phyloP scores from a whole-genome alignment of 1,140 invertebrate species.

The Sinonovacula constricta region DNA sequence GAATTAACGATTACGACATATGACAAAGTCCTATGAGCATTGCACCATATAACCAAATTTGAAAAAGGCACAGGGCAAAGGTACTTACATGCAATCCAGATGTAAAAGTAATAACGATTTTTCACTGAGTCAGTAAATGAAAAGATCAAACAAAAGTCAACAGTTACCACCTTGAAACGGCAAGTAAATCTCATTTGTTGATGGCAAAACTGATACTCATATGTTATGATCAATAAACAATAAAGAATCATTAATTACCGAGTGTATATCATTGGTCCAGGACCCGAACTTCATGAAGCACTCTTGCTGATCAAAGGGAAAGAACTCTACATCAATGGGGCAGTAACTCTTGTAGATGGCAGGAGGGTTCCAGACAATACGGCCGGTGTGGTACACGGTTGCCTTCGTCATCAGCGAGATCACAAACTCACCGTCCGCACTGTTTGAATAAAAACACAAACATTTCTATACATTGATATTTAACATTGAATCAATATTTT shows the following conservation, averaged over 20 bases:
- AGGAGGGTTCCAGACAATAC: slow-evolving; percentile 98
- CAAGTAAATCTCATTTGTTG: background rate
- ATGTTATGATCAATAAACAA: slow-evolving; percentile 48
- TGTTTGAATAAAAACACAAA: slow-evolving; percentile 63
- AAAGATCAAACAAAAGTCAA: no score
- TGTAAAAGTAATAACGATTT: no score
- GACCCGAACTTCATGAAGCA: slow-evolving; percentile 92
- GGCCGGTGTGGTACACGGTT: slow-evolving; percentile 85
- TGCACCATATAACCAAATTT: no score
- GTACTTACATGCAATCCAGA: no score
- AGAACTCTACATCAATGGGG: slow-evolving; percentile 98
- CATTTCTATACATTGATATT: background rate
- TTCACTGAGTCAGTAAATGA: no score
- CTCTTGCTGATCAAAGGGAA: no score
- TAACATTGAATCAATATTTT: no score
- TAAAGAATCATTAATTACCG: slow-evolving; percentile 83
- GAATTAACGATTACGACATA: no score
- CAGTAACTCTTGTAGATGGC: slow-evolving; percentile 99
- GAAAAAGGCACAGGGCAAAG: no score
- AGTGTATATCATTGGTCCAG: slow-evolving; percentile 87
- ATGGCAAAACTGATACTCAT: background rate
- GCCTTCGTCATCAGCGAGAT: slow-evolving; percentile 82
- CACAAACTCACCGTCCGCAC: slow-evolving; percentile 82
- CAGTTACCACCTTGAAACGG: no score
- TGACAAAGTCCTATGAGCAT: no score